Evolutionary conservation across 2,113 vertebrate genomes (phyloP).

Genomic region (Pituophis catenifer): DNA sequence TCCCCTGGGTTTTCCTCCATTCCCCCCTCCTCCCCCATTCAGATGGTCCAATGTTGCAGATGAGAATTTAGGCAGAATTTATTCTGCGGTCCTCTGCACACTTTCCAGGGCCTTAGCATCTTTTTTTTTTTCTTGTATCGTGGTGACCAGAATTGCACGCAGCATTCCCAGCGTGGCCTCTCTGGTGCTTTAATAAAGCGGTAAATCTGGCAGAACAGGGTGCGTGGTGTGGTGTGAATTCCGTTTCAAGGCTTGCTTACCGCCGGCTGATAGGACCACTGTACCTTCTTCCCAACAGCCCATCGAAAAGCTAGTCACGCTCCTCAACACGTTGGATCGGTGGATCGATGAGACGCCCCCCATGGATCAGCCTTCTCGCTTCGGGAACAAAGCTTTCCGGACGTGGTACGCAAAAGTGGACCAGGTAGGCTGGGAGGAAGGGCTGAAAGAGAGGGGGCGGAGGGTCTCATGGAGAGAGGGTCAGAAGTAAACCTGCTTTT

Average conservation of each 20-base stretch:
- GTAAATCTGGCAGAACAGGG: background rate
- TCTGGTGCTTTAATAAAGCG: background rate
- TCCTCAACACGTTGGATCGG: conserved; percentile 86
- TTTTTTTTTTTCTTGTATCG: background rate
- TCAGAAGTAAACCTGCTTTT: background rate
- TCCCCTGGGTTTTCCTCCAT: background rate
- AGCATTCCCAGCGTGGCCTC: background rate
- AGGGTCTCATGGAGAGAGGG: background rate
- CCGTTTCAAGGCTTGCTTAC: background rate
- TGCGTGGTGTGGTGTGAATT: background rate
- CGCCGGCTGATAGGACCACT: background rate
- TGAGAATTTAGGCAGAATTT: too few species aligned
- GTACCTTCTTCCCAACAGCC: conserved; percentile 68
- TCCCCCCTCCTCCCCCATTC: background rate
- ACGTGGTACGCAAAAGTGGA: conserved; percentile 91
- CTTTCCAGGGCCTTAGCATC: background rate
- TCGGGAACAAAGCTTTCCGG: conserved; percentile 96
- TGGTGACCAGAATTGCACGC: background rate
- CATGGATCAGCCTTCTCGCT: conserved; percentile 93
- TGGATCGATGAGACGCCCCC: conserved; percentile 97
- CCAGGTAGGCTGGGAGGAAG: conserved; percentile 70
- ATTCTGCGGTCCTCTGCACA: too few species aligned
- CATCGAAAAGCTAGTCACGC: conserved; percentile 82
- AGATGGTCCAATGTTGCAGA: background rate
- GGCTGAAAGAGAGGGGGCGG: background rate